Conservation (phyloP, 2,797 vertebrate species). For the Gymnothorax javanicus region DNA sequence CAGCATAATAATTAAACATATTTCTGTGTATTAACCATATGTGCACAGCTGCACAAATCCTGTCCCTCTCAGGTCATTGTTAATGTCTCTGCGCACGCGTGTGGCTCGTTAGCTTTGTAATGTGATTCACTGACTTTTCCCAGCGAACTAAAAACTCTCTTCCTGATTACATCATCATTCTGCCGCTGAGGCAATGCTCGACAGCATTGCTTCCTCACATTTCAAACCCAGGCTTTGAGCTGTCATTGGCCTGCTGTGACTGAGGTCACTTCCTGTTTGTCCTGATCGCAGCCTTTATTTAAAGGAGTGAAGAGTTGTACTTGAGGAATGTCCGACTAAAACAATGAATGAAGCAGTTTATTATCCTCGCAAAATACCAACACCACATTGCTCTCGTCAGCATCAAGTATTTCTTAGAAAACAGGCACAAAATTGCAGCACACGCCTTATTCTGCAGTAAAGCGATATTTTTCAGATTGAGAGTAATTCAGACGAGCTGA, state of each 20-base stretch:
- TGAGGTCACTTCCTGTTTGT: slow-evolving; percentile 3
- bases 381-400: not conserved
- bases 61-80: not conserved
- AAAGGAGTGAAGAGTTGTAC: not conserved
- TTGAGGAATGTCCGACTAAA: not conserved
- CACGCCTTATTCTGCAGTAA: not conserved
- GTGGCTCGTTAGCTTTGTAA: no score
- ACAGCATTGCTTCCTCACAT: not conserved
- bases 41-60: not conserved
- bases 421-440: not conserved
- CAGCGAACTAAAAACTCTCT: not conserved
- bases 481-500: not conserved
- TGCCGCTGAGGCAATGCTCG: not conserved
- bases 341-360: not conserved
- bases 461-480: not conserved
- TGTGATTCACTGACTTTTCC: not conserved
- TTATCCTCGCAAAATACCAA: not conserved
- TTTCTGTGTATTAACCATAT: not conserved
- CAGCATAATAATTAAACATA: not conserved
- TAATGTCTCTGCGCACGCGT: not conserved
- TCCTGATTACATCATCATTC: not conserved
- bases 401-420: not conserved
- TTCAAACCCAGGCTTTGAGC: not conserved
- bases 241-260: not conserved
- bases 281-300: not conserved